Evolutionary conservation across 2,888 invertebrate genomes (phyloP).

Genomic region (Troides aeacus): DNA sequence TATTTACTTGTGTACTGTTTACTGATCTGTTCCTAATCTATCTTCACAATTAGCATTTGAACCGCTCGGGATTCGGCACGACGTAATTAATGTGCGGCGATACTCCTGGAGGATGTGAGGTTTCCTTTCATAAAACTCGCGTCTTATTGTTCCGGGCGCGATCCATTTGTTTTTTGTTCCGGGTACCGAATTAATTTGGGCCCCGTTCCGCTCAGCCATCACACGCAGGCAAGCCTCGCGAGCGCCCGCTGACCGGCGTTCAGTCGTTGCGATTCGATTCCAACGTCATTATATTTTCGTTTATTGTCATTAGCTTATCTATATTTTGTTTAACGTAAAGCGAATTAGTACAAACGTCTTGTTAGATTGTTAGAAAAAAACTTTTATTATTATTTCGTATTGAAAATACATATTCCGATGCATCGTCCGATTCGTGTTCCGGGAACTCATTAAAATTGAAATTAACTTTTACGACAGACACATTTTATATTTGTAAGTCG

Average conservation of each 20-base stretch:
- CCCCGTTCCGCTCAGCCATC: slow-evolving; percentile 57
- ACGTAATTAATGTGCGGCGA: slow-evolving; percentile 64
- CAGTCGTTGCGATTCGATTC: slow-evolving; percentile 15
- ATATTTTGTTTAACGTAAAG: no score
- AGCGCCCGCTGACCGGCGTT: slow-evolving; percentile 6
- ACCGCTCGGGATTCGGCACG: slow-evolving; percentile 40
- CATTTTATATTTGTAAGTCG: slow-evolving; percentile 6
- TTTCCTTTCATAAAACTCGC: slow-evolving; percentile 56
- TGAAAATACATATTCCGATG: no score
- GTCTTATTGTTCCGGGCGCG: slow-evolving; percentile 56
- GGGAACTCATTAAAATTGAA: neutral
- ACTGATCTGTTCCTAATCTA: no score
- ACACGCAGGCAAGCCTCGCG: slow-evolving; percentile 50
- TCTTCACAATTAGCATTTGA: no score
- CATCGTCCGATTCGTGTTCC: neutral
- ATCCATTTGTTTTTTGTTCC: slow-evolving; percentile 60
- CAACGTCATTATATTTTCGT: slow-evolving; percentile 19
- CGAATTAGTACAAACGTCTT: no score
- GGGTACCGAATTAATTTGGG: slow-evolving; percentile 66
- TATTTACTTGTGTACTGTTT: no score
- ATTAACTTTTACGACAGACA: neutral
- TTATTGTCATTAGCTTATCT: slow-evolving; percentile 7
- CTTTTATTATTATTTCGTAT: no score
- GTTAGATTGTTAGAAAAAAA: no score
- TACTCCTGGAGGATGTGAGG: slow-evolving; percentile 52